Evolutionary conservation across 2,888 invertebrate genomes (phyloP).

Genomic region (Lasioglossum villosulum): DNA sequence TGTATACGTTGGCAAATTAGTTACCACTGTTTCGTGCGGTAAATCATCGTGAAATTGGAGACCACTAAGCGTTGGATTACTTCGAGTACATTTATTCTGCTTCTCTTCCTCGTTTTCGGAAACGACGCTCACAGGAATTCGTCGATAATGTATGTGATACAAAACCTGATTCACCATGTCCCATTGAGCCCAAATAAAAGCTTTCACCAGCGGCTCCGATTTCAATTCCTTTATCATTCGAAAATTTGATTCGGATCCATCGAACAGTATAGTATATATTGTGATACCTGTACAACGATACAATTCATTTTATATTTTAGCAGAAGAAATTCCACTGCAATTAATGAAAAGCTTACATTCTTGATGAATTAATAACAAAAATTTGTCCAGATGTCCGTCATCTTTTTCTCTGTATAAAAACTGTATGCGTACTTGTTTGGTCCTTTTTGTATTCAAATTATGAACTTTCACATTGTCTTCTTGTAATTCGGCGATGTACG

Average conservation of each 20-base stretch:
- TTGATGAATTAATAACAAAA: slow-evolving; percentile 91
- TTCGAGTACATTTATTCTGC: slow-evolving; percentile 84
- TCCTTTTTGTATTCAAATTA: slow-evolving; percentile 86
- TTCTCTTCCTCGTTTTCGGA: slow-evolving; percentile 87
- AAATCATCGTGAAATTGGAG: slow-evolving; percentile 94
- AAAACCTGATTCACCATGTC: slow-evolving; percentile 91
- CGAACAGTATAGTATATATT: slow-evolving; percentile 77
- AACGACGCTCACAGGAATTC: slow-evolving; percentile 89
- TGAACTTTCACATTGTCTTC: slow-evolving; percentile 83
- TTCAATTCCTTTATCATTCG: slow-evolving; percentile 76
- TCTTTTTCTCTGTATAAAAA: slow-evolving; percentile 88
- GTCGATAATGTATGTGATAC: slow-evolving; percentile 93
- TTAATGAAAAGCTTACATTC: slow-evolving; percentile 87
- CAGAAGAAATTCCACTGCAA: background rate
- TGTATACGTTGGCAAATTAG: slow-evolving; percentile 73
- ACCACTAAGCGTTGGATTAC: slow-evolving; percentile 91
- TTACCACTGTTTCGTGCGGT: slow-evolving; percentile 94
- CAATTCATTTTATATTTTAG: background rate
- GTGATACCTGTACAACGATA: slow-evolving; percentile 72
- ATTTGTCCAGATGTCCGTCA: slow-evolving; percentile 86
- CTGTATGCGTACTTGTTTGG: slow-evolving; percentile 92
- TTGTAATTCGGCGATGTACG: slow-evolving; percentile 87
- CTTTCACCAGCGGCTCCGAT: slow-evolving; percentile 87
- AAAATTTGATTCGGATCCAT: slow-evolving; percentile 60
- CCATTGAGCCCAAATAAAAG: slow-evolving; percentile 95